phyloP scores from a whole-genome alignment of 2,888 invertebrate genomes.

The Drosophila anceps region DNA sequence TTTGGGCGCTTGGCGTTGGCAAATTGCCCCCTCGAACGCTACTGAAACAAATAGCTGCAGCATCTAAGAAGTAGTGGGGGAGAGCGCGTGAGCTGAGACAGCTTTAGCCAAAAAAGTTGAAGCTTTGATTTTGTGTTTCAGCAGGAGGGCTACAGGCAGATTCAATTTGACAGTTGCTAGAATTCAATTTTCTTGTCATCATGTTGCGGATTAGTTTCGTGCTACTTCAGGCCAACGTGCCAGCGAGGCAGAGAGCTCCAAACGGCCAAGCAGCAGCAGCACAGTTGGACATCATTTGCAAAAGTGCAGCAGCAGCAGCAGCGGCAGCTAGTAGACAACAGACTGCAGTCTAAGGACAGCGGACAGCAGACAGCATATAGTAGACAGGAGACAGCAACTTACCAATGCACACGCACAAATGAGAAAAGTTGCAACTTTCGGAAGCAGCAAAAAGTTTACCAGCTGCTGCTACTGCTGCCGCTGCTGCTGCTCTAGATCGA shows the following conservation, averaged over 20 bases:
- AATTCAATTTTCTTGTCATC: slow-evolving; percentile 81
- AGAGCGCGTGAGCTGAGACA: neutral
- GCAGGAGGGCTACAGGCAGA: slow-evolving; percentile 50
- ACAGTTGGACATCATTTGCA: slow-evolving; percentile 68
- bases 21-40: slow-evolving; percentile 39
- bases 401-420: slow-evolving; percentile 75
- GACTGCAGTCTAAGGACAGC: slow-evolving; percentile 23
- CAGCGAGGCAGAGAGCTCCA: neutral
- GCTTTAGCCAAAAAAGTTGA: slow-evolving; percentile 50
- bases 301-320: slow-evolving; percentile 49
- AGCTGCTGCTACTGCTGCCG: slow-evolving; percentile 39
- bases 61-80: neutral
- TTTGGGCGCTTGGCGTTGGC: slow-evolving; percentile 50
- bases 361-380: slow-evolving; percentile 13
- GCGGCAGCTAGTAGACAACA: slow-evolving; percentile 24
- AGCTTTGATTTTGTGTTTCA: slow-evolving; percentile 56
- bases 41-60: slow-evolving; percentile 40
- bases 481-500: slow-evolving; percentile 26
- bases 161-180: slow-evolving; percentile 82
- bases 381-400: slow-evolving; percentile 55
- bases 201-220: slow-evolving; percentile 82
- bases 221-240: slow-evolving; percentile 38
- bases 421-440: slow-evolving; percentile 76
- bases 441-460: slow-evolving; percentile 65
- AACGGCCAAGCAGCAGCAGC: slow-evolving; percentile 2